Conservation (phyloP, 2,797 vertebrate genomes). For the Urocyon cinereoargenteus region DNA sequence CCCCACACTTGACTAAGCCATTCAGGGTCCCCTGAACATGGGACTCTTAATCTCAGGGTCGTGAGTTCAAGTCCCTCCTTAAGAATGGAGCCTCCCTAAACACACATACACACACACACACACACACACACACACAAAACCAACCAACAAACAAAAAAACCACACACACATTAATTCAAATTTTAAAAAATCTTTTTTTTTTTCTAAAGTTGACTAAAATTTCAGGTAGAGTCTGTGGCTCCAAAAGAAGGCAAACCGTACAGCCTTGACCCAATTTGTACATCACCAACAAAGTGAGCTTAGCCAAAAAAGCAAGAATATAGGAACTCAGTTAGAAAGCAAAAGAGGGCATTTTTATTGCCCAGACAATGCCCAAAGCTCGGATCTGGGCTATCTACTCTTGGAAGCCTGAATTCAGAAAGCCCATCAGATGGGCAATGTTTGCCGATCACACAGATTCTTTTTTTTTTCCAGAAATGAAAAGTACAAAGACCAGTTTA, state of each 20-base stretch:
- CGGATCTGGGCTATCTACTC: neutral
- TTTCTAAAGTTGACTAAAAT: neutral
- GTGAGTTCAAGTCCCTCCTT: neutral
- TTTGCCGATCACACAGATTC: neutral
- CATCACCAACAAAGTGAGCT: constrained; percentile 11
- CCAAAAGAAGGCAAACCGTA: constrained; percentile 58
- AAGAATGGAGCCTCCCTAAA: neutral
- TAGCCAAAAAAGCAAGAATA: constrained; percentile 12
- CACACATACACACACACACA: too few species aligned
- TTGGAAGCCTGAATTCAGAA: constrained; percentile 57
- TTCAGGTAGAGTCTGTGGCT: constrained; percentile 24
- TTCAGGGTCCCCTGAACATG: neutral
- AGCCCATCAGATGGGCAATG: constrained; percentile 24
- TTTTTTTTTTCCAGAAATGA: constrained; percentile 34
- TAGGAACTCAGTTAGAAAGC: constrained; percentile 41
- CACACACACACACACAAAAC: too few species aligned
- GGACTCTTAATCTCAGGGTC: neutral
- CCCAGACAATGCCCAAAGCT: neutral
- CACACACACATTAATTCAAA: too few species aligned
- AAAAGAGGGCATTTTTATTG: neutral
- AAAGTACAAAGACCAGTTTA: constrained; percentile 68
- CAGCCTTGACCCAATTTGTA: constrained; percentile 48
- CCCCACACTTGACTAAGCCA: neutral
- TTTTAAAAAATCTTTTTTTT: too few species aligned
- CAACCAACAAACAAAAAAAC: too few species aligned